phyloP scores from a whole-genome alignment of 1,140 invertebrate genomes.

The Drosophila tsacasi region DNA sequence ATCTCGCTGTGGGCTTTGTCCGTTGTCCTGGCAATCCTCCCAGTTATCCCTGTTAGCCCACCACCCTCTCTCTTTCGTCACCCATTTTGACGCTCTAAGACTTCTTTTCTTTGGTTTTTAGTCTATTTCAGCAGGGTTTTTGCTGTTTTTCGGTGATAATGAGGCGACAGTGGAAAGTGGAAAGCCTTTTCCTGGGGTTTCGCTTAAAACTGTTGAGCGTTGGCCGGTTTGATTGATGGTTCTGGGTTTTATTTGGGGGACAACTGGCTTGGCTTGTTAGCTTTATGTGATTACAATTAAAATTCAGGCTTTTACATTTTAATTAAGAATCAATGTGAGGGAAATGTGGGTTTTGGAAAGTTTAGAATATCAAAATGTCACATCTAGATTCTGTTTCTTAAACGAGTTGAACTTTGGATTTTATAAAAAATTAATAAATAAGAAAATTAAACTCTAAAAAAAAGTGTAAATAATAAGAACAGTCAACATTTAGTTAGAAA shows the following conservation, averaged over 20 bases:
- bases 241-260: background rate
- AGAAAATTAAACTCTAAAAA: too few species aligned
- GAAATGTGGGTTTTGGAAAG: background rate
- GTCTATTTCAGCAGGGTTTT: conserved; percentile 21
- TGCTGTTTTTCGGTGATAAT: conserved; percentile 43
- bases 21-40: conserved; percentile 61
- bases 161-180: conserved; percentile 26
- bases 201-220: conserved; percentile 42
- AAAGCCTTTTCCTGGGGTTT: conserved; percentile 27
- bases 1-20: conserved; percentile 76
- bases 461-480: too few species aligned
- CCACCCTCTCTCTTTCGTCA: background rate
- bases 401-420: too few species aligned
- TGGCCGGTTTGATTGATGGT: conserved; percentile 46
- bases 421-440: background rate
- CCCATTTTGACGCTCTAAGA: conserved; percentile 46
- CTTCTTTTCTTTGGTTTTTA: conserved; percentile 24
- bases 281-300: conserved; percentile 48
- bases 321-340: background rate
- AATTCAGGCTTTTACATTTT: background rate
- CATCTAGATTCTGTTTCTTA: too few species aligned
- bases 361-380: background rate
- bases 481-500: too few species aligned
- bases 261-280: conserved; percentile 25
- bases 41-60: conserved; percentile 32